These are phyloP conservation scores for Taenioides sp. DNA, from an alignment of 2,797 vertebrate genomes.

Conservation along the genomic window DNA sequence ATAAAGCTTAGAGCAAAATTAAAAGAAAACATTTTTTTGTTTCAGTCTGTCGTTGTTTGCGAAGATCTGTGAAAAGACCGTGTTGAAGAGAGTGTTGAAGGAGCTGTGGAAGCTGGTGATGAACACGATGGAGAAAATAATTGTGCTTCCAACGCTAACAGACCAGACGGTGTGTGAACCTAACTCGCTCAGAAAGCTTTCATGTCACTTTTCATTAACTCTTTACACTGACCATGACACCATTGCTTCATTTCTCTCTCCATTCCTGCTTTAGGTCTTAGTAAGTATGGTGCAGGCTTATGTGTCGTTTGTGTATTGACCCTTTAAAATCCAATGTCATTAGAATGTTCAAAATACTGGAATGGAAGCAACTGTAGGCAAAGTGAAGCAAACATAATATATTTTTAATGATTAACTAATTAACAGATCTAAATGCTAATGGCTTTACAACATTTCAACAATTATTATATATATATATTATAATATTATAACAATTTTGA, in stretches of 20 bases:
- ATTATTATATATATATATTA: too few species aligned
- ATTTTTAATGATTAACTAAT: too few species aligned
- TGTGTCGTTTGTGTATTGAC: conserved; percentile 21
- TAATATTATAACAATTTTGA: too few species aligned
- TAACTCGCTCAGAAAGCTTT: not conserved
- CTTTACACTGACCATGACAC: conserved; percentile 45
- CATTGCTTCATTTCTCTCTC: conserved; percentile 47
- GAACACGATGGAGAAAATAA: conserved; percentile 99
- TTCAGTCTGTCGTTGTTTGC: conserved; percentile 92
- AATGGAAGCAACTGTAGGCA: too few species aligned
- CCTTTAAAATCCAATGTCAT: too few species aligned
- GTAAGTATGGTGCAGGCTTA: conserved; percentile 58
- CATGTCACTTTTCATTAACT: not conserved
- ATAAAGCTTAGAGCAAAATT: not conserved
- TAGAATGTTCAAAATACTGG: too few species aligned
- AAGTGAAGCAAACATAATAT: too few species aligned
- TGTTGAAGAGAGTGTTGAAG: conserved; percentile 94
- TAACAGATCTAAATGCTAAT: too few species aligned
- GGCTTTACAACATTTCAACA: too few species aligned
- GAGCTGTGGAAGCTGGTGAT: conserved; percentile 98
- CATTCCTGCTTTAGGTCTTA: conserved; percentile 62
- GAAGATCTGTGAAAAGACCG: conserved; percentile 98
- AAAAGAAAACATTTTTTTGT: conserved; percentile 15
- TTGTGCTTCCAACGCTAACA: conserved; percentile 84
- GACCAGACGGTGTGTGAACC: conserved; percentile 75